Percentiles rank a stretch among this genome's conserved stretches.
phyloP scores from a whole-genome alignment of 2,888 invertebrate species.

The Yponomeuta plumbellus region DNA sequence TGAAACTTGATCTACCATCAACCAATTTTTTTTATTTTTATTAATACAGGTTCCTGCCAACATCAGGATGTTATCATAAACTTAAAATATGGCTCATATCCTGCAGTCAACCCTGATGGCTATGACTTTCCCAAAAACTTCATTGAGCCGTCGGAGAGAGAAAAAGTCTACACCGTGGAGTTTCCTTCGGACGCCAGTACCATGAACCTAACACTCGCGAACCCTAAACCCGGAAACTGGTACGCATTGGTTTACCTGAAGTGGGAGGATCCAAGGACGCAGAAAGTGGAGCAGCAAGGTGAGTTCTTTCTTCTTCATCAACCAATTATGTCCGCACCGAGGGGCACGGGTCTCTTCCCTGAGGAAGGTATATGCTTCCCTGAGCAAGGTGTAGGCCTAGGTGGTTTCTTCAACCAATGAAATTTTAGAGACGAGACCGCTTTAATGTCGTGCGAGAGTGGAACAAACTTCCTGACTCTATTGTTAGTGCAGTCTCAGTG shows the following conservation, averaged over 20 bases:
- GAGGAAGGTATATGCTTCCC: too few relatives aligned
- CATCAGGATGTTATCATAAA: constrained; percentile 80
- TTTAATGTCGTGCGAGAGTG: too few relatives aligned
- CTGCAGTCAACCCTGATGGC: constrained; percentile 88
- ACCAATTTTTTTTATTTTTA: constrained; percentile 12
- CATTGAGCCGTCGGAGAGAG: constrained; percentile 64
- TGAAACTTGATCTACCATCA: not conserved
- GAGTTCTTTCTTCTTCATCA: too few relatives aligned
- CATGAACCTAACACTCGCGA: constrained; percentile 75
- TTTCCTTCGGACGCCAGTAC: constrained; percentile 79
- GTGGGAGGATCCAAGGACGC: constrained; percentile 83
- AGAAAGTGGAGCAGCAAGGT: constrained; percentile 87
- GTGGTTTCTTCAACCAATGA: too few relatives aligned
- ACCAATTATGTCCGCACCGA: too few relatives aligned
- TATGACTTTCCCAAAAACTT: constrained; percentile 84
- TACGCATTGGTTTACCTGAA: constrained; percentile 86
- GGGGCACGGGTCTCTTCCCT: too few relatives aligned
- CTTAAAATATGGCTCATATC: constrained; percentile 88
- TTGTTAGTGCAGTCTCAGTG: too few relatives aligned
- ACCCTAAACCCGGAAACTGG: constrained; percentile 86
- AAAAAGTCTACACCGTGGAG: constrained; percentile 72
- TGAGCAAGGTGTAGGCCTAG: too few relatives aligned
- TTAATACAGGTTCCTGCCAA: constrained; percentile 76
- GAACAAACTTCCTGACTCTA: too few relatives aligned
- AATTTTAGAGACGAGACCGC: too few relatives aligned